Base-by-base conservation (phyloP, 2,797 vertebrate species). In the Poliocrania exsul region DNA sequence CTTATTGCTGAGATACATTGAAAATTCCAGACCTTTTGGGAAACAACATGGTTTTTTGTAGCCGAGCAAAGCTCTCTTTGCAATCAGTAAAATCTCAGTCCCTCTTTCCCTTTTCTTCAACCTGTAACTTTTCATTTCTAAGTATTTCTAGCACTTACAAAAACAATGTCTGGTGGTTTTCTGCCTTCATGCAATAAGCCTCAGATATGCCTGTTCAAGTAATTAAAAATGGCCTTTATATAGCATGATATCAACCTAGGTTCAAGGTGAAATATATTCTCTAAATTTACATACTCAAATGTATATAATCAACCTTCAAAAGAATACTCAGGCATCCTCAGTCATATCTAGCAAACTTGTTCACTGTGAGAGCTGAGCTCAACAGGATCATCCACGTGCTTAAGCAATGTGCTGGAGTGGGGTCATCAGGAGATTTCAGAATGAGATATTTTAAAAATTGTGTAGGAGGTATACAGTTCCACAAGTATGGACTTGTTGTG, bases 31-130 rank as follows among this genome's bases (percentile, higher is more conserved):
- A 18, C 6, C 66, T 85, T 3, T 4, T 2, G 10, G 11, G 21
- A 58, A 8, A 61, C 61, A 72, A 29, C 0, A 3, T 3, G 0
- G 5, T 1, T 2, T 6, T 47, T 67, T 5, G 3, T 26, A 40
- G 38, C 12, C 60, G 38, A 69, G 6, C 16, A 54, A 40, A 57
- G 11, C 40, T 90, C 31, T 38, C 18, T 62, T 37, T 46, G 29
- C 19, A 74, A 74, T 33, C 24, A 57, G 33, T 47, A 71, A 80
- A 73, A 77, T 47, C 19, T 73, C 64, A 29, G 7, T 57, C 26
- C 5, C 1, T 70, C 25, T 42, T 81, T 82, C 13, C 37, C 17
- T 73, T 87, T n/a, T 49, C 21, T 91, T 89, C 64, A 80, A 15
- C 5, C 3, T 38, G 23, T 24, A 82, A 40, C n/a, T 37, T 61